Percentiles rank a stretch among this genome's conserved stretches.
Evolutionary conservation across 2,888 invertebrate genomes (phyloP).

Genomic region (Agonopterix alstromeriana): DNA sequence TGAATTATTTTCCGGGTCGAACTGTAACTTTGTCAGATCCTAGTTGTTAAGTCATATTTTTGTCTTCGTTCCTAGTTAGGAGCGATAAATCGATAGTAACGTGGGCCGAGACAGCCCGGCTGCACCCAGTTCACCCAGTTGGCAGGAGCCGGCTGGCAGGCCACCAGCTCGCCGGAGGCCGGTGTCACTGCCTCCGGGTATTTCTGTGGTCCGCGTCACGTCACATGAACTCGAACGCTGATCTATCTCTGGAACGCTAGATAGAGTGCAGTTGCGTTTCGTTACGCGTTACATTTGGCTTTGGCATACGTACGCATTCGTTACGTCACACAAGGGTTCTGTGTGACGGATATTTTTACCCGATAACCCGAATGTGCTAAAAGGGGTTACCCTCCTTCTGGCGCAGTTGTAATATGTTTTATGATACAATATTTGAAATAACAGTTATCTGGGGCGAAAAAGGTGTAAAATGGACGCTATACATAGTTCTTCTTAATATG

Average conservation of each 20-base stretch:
- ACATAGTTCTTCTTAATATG: no score
- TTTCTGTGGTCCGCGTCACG: conserved; percentile 43
- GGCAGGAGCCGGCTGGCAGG: conserved; percentile 51
- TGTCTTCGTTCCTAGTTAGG: background rate
- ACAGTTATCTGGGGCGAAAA: no score
- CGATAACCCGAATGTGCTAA: background rate
- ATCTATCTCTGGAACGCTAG: conserved; percentile 4
- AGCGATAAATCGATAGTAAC: conserved; percentile 23
- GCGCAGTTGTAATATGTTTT: no score
- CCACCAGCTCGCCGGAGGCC: conserved; percentile 37
- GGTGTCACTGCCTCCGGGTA: conserved; percentile 35
- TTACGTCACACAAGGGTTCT: background rate
- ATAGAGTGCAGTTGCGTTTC: conserved; percentile 1
- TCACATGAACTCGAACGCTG: conserved; percentile 4
- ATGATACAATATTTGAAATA: no score
- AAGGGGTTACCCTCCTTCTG: no score
- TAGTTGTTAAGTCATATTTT: background rate
- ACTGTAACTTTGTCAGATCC: no score
- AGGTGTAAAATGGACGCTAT: no score
- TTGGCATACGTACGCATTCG: background rate
- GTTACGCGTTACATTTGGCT: conserved; percentile 1
- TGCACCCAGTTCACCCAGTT: conserved; percentile 44
- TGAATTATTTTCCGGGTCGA: no score
- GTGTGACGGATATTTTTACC: background rate
- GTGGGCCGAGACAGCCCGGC: conserved; percentile 21